Evolutionary conservation across 2,113 vertebrate genomes (phyloP).

Genomic region (Gavia stellata): DNA sequence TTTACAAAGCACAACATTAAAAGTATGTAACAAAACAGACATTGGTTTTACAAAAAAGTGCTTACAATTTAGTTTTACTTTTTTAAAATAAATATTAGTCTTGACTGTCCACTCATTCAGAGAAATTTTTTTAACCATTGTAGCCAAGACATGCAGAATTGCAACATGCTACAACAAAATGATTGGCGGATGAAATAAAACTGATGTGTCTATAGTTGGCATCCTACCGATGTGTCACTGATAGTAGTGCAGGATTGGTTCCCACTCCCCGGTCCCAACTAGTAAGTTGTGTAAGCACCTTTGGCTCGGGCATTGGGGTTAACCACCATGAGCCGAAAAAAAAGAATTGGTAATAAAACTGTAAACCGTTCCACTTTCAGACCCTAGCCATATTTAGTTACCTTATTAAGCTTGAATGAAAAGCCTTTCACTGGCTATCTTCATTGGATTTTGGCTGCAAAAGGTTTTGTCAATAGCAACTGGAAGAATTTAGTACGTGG

Average conservation of each 20-base stretch:
- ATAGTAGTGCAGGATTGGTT: constrained; percentile 5
- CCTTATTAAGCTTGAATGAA: not conserved
- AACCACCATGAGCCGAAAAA: constrained; percentile 13
- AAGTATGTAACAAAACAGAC: constrained; percentile 93
- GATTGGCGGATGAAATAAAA: constrained; percentile 69
- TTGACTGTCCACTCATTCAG: constrained; percentile 75
- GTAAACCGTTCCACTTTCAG: not conserved
- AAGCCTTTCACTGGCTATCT: not conserved
- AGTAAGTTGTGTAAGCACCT: constrained; percentile 54
- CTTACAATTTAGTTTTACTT: constrained; percentile 86
- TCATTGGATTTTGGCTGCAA: not conserved
- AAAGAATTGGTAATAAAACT: not conserved
- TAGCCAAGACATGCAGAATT: constrained; percentile 82
- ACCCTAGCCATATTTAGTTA: not conserved
- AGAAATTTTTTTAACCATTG: constrained; percentile 79
- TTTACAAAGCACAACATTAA: constrained; percentile 91
- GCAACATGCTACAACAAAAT: constrained; percentile 78
- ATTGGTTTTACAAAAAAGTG: constrained; percentile 91
- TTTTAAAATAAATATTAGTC: constrained; percentile 98
- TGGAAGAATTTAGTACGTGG: constrained; percentile 14
- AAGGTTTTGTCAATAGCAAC: constrained; percentile 22
- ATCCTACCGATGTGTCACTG: constrained; percentile 12
- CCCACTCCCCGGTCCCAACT: constrained; percentile 13
- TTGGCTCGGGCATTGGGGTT: not conserved
- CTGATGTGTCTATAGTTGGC: constrained; percentile 61